These are phyloP conservation scores for Hypotaenidia okinawae DNA, from an alignment of 2,797 vertebrate species.

Conservation along the genomic window DNA sequence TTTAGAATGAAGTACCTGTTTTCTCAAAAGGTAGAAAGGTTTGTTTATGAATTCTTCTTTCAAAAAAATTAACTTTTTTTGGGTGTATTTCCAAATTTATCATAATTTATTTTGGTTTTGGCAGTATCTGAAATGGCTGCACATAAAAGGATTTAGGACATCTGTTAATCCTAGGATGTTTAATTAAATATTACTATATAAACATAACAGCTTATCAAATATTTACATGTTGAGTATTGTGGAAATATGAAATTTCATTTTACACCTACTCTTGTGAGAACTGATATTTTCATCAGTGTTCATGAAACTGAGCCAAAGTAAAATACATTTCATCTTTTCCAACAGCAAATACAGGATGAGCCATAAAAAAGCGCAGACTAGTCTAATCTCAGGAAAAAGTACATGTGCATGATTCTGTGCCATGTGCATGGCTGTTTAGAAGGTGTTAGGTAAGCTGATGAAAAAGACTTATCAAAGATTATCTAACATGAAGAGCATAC, in stretches of 20 bases:
- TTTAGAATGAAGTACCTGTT: conserved; percentile 40
- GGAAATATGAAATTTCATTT: conserved; percentile 20
- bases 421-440: not conserved
- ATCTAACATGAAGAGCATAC: not conserved
- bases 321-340: not conserved
- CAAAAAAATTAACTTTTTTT: conserved; percentile 28
- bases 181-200: conserved; percentile 54
- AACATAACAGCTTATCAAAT: conserved; percentile 41
- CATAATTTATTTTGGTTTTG: conserved; percentile 28
- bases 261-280: not conserved
- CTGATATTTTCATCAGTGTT: not conserved
- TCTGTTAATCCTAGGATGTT: conserved; percentile 49
- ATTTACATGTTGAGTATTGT: conserved; percentile 10
- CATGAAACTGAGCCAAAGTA: not conserved
- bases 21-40: not conserved
- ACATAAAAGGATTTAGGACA: not conserved
- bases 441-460: not conserved
- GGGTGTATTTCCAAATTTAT: conserved; percentile 30
- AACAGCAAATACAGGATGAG: not conserved
- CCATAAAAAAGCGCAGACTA: not conserved
- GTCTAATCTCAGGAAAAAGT: not conserved
- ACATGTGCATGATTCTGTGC: not conserved
- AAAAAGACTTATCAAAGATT: not conserved
- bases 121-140: conserved; percentile 21
- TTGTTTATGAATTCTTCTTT: conserved; percentile 48